Conservation (phyloP, 2,113 vertebrate genomes). For the Brienomyrus longianalis region DNA sequence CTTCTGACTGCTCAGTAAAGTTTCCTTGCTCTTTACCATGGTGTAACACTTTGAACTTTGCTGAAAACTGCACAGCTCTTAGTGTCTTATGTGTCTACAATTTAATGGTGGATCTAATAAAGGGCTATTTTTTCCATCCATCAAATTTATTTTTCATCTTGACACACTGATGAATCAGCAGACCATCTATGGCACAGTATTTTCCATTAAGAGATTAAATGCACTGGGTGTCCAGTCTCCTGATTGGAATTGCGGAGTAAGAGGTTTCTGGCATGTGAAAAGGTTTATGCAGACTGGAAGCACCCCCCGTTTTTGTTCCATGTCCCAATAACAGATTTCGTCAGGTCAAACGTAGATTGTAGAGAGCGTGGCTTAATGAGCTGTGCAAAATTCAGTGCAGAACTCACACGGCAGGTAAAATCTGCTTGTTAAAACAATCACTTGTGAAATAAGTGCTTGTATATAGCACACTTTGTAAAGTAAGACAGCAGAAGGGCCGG, state of each 20-base stretch:
- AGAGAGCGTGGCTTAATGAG: neutral
- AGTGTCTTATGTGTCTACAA: neutral
- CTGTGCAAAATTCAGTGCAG: neutral
- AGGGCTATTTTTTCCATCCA: neutral
- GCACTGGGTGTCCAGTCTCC: neutral
- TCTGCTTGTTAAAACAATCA: neutral
- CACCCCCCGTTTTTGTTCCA: neutral
- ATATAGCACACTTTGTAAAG: neutral
- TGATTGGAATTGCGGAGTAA: neutral
- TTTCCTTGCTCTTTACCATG: neutral
- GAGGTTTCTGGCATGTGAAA: neutral
- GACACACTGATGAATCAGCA: neutral
- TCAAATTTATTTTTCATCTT: neutral
- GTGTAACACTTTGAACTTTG: neutral
- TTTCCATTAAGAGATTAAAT: neutral
- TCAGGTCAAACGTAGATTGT: neutral
- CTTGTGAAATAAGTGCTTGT: neutral
- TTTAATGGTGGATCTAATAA: neutral
- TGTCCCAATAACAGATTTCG: neutral
- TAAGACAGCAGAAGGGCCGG: neutral
- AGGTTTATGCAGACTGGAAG: neutral
- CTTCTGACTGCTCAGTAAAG: neutral
- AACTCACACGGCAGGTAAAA: neutral
- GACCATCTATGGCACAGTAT: neutral
- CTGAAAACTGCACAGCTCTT: neutral